Evolutionary conservation across 2,888 invertebrate species (phyloP).

Genomic region (Smittia aterrima): DNA sequence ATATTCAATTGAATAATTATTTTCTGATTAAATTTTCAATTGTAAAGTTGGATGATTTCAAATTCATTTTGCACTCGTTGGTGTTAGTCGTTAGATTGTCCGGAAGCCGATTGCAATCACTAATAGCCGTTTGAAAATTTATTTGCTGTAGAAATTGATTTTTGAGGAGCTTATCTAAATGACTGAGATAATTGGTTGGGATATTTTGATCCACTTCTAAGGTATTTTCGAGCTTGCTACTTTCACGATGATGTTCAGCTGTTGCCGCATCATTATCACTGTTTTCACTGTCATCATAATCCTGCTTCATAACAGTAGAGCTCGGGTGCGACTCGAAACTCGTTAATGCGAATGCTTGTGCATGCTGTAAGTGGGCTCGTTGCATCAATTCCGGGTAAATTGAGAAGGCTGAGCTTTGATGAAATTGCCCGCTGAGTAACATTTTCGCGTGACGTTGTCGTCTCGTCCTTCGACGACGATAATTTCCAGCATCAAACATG

Average conservation of each 20-base stretch:
- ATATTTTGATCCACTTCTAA: slow-evolving; percentile 12
- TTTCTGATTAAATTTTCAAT: slow-evolving; percentile 43
- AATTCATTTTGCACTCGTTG: slow-evolving; percentile 36
- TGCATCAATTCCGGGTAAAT: slow-evolving; percentile 34
- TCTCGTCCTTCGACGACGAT: slow-evolving; percentile 68
- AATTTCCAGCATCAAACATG: slow-evolving; percentile 89
- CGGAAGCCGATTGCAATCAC: slow-evolving; percentile 22
- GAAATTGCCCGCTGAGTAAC: slow-evolving; percentile 43
- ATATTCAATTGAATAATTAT: slow-evolving; percentile 11
- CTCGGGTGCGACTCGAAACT: slow-evolving; percentile 4
- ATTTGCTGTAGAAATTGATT: slow-evolving; percentile 39
- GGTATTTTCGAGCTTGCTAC: slow-evolving; percentile 13
- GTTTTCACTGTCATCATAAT: slow-evolving; percentile 36
- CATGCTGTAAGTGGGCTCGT: slow-evolving; percentile 30
- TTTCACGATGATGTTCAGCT: slow-evolving; percentile 35
- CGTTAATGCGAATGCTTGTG: slow-evolving; percentile 21
- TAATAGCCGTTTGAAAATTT: slow-evolving; percentile 33
- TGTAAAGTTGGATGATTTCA: slow-evolving; percentile 42
- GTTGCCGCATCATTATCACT: slow-evolving; percentile 37
- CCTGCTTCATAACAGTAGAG: not conserved
- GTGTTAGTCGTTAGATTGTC: slow-evolving; percentile 23
- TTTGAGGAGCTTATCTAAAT: slow-evolving; percentile 39
- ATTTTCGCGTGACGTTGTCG: slow-evolving; percentile 55
- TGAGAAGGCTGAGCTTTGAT: slow-evolving; percentile 37
- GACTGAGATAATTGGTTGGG: slow-evolving; percentile 20